Evolutionary conservation across 2,888 invertebrate genomes (phyloP).

Genomic region (Brachycybe producta): DNA sequence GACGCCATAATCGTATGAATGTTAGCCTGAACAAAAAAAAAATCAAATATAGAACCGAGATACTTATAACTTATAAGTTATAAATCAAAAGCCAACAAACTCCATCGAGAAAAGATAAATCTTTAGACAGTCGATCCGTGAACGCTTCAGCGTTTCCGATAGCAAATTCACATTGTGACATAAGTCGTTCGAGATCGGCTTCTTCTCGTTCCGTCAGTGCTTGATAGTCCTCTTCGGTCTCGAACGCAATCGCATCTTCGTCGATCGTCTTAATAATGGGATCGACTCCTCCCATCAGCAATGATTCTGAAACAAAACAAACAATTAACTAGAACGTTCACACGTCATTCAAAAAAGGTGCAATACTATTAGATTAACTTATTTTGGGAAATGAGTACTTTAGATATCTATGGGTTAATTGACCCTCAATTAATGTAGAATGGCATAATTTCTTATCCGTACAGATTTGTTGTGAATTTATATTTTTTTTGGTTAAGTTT

Average conservation of each 20-base stretch:
- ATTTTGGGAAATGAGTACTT: no score
- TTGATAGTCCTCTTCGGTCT: constrained; percentile 48
- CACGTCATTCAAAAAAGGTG: constrained; percentile 23
- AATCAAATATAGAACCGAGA: not conserved
- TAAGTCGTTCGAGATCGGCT: constrained; percentile 64
- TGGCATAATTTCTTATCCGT: constrained; percentile 33
- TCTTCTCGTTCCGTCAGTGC: constrained; percentile 73
- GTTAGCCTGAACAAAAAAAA: constrained; percentile 48
- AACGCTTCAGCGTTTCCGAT: constrained; percentile 66
- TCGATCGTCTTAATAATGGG: constrained; percentile 14
- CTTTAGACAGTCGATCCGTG: constrained; percentile 62
- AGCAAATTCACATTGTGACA: constrained; percentile 73
- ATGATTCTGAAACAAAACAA: constrained; percentile 17
- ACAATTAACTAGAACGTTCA: no score
- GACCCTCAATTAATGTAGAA: not conserved
- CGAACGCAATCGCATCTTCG: constrained; percentile 13
- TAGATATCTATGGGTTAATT: no score
- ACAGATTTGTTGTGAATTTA: constrained; percentile 57
- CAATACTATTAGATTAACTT: constrained; percentile 18
- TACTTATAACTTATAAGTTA: not conserved
- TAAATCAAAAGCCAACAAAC: constrained; percentile 36
- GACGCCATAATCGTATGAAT: constrained; percentile 85
- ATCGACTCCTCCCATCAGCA: constrained; percentile 17
- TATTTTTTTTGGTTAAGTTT: constrained; percentile 64
- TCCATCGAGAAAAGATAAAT: constrained; percentile 71